Conservation (phyloP, 2,888 invertebrate species). For the Chydorus sphaericus region DNA sequence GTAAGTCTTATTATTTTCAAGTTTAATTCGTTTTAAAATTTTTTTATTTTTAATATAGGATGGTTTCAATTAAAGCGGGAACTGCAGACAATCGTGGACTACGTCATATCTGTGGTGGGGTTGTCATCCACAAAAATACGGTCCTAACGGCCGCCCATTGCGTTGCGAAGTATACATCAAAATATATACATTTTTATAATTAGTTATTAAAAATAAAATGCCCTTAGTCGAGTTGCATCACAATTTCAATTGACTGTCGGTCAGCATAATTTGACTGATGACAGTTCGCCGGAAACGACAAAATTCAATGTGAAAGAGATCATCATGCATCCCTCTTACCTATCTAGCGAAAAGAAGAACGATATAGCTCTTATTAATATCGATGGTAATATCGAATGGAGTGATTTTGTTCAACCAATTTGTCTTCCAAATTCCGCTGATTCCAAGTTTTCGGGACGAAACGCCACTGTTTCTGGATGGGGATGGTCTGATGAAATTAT, state of each 20-base stretch:
- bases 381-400: conserved; percentile 44
- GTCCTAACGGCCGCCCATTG: conserved; percentile 70
- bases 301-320: conserved; percentile 26
- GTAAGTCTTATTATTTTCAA: conserved; percentile 30
- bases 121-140: conserved; percentile 54
- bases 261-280: background rate
- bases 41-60: background rate
- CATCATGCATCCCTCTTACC: conserved; percentile 56
- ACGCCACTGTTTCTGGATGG: conserved; percentile 69
- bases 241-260: background rate
- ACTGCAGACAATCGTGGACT: too few species aligned
- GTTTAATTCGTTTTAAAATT: too few species aligned
- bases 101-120: conserved; percentile 46
- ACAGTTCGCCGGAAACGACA: background rate
- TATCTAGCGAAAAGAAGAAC: conserved; percentile 2
- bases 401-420: conserved; percentile 53
- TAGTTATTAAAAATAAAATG: too few species aligned
- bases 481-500: conserved; percentile 62
- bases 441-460: conserved; percentile 37
- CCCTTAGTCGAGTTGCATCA: background rate
- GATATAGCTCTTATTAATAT: conserved; percentile 14
- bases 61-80: conserved; percentile 8
- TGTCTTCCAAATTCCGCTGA: conserved; percentile 46
- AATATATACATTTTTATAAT: too few species aligned
- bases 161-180: conserved; percentile 47